Percentiles rank a stretch among this genome's conserved stretches.
Conservation (phyloP, 2,113 vertebrate genomes). For the Cololabis saira region DNA sequence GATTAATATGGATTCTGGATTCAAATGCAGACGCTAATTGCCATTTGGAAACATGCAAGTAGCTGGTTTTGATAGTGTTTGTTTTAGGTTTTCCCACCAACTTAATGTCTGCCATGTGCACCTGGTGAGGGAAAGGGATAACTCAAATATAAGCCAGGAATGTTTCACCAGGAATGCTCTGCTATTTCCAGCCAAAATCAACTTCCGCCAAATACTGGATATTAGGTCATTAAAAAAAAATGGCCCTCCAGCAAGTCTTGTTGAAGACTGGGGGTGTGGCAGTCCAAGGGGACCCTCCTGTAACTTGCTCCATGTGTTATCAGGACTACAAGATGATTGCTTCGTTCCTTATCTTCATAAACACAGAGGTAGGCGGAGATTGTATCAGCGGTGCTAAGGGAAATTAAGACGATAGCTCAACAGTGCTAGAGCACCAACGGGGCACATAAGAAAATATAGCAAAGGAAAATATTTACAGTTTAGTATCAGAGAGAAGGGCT, state of each 20-base stretch:
- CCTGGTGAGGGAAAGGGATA: constrained; percentile 22
- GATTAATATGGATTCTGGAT: constrained; percentile 13
- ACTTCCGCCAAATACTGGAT: constrained; percentile 68
- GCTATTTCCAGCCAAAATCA: constrained; percentile 70
- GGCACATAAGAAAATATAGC: constrained; percentile 43
- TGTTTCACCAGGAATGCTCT: constrained; percentile 50
- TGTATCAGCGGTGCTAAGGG: constrained; percentile 72
- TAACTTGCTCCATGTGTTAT: constrained; percentile 65
- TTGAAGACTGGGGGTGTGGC: constrained; percentile 46
- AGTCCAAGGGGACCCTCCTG: constrained; percentile 48
- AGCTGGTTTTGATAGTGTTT: constrained; percentile 25
- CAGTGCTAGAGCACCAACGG: constrained; percentile 44
- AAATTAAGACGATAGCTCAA: constrained; percentile 74
- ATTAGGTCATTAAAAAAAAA: constrained; percentile 65
- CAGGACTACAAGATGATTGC: constrained; percentile 56
- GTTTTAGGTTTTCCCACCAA: constrained; percentile 46
- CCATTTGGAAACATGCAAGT: constrained; percentile 13
- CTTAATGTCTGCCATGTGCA: constrained; percentile 34
- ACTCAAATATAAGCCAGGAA: constrained; percentile 39
- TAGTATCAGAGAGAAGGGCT: constrained; percentile 53
- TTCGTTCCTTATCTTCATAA: constrained; percentile 78
- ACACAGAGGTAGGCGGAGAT: constrained; percentile 72
- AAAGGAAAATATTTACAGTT: constrained; percentile 80
- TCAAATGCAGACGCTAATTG: constrained; percentile 8
- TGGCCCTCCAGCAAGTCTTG: constrained; percentile 50